Percentiles rank a stretch among this genome's conserved stretches.
phyloP scores from a whole-genome alignment of 2,113 vertebrate genomes.

The Steatornis caripensis region DNA sequence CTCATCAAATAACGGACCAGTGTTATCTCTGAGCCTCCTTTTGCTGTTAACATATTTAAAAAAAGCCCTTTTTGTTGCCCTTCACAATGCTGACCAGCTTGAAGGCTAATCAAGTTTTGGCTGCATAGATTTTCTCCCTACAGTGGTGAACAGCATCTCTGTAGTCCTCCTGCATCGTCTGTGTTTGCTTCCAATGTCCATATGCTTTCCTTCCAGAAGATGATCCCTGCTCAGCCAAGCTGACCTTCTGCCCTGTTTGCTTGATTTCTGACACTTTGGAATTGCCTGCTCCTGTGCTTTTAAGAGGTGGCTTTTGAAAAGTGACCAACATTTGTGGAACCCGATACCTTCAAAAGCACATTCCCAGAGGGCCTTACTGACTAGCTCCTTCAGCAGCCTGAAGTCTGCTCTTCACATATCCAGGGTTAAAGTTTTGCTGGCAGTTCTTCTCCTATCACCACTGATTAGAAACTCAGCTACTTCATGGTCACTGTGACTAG shows the following conservation, averaged over 20 bases:
- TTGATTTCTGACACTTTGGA: background rate
- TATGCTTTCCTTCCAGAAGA: background rate
- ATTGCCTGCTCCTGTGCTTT: background rate
- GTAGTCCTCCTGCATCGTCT: background rate
- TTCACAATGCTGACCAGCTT: background rate
- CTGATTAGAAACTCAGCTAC: background rate
- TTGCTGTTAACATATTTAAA: background rate
- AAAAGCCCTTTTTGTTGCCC: background rate
- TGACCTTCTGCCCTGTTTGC: rapidly evolving
- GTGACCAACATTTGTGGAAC: background rate
- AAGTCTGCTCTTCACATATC: background rate
- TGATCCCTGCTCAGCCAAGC: background rate
- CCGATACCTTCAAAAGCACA: background rate
- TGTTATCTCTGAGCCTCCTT: background rate
- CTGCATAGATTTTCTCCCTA: background rate
- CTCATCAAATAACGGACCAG: background rate
- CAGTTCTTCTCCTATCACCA: background rate
- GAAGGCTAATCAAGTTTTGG: background rate
- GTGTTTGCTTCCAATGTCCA: background rate
- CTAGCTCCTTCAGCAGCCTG: background rate
- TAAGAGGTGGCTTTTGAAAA: background rate
- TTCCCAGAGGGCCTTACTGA: background rate
- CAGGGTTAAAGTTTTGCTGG: background rate
- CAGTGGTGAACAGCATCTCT: background rate
- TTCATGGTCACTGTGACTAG: background rate